phyloP scores from a whole-genome alignment of 2,113 vertebrate genomes.

The Raja brachyura region DNA sequence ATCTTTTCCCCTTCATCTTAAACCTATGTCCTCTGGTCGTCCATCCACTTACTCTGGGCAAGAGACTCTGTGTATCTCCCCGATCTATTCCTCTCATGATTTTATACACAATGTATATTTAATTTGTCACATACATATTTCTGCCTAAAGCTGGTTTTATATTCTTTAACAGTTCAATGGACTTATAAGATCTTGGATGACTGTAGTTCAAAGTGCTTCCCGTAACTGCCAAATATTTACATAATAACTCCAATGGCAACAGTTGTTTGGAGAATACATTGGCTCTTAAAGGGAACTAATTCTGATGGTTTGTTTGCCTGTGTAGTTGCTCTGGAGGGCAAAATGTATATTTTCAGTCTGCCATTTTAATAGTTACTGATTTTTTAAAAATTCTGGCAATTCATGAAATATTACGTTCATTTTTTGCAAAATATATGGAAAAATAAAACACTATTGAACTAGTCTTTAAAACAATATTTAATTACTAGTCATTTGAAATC shows the following conservation, averaged over 20 bases:
- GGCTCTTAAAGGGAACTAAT: neutral
- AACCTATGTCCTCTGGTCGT: too few relatives aligned
- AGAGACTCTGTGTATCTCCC: too few relatives aligned
- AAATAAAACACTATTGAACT: neutral
- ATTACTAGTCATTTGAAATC: neutral
- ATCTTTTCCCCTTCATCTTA: too few relatives aligned
- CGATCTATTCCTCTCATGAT: too few relatives aligned
- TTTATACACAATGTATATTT: too few relatives aligned
- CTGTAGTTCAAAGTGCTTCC: neutral
- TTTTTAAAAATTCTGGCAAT: neutral
- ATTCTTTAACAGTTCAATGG: neutral
- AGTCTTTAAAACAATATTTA: neutral
- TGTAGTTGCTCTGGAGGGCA: neutral
- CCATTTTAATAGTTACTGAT: neutral
- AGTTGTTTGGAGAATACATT: neutral
- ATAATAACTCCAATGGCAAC: neutral
- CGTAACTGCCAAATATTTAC: neutral
- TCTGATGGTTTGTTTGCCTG: neutral
- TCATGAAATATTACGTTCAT: neutral
- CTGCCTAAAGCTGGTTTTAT: neutral
- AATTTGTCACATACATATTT: neutral
- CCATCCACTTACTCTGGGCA: too few relatives aligned
- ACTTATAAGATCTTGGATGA: neutral
- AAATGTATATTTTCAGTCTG: neutral
- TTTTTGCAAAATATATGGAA: neutral